Percentiles rank a stretch among this genome's conserved stretches.
These are phyloP conservation scores for Gymnocephalus cernua DNA, from an alignment of 2,113 vertebrate species.

Conservation along the genomic window DNA sequence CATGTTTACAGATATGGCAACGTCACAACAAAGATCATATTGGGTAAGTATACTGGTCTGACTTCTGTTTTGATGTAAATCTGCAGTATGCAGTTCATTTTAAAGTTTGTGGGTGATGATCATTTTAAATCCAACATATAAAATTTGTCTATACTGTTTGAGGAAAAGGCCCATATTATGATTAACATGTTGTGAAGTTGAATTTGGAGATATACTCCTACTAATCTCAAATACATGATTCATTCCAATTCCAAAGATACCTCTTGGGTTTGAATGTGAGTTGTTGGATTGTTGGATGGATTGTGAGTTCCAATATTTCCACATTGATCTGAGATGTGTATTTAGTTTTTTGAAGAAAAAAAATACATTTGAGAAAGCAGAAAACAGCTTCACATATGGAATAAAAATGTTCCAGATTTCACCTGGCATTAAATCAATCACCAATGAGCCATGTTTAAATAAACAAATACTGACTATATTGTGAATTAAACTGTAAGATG, in stretches of 20 bases:
- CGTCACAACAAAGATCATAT: background rate
- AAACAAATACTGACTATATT: no score
- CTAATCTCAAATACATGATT: background rate
- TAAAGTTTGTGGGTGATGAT: background rate
- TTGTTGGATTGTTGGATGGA: no score
- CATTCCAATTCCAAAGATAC: background rate
- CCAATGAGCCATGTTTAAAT: background rate
- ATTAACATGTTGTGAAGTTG: background rate
- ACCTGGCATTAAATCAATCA: background rate
- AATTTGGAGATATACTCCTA: background rate
- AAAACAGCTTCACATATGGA: background rate
- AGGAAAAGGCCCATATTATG: background rate
- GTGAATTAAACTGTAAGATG: background rate
- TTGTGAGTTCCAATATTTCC: background rate
- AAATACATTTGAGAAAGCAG: background rate
- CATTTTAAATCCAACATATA: background rate
- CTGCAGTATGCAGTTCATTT: background rate
- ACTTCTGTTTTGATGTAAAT: background rate
- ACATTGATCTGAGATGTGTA: background rate
- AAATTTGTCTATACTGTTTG: background rate
- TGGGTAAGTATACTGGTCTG: constrained; percentile 34
- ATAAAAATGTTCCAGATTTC: background rate
- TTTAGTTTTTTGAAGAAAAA: background rate
- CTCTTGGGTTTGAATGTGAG: background rate
- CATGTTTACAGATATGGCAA: background rate